Base-by-base conservation (phyloP, 92 coral and sea anemone species). In the Pocillopora grandis region DNA sequence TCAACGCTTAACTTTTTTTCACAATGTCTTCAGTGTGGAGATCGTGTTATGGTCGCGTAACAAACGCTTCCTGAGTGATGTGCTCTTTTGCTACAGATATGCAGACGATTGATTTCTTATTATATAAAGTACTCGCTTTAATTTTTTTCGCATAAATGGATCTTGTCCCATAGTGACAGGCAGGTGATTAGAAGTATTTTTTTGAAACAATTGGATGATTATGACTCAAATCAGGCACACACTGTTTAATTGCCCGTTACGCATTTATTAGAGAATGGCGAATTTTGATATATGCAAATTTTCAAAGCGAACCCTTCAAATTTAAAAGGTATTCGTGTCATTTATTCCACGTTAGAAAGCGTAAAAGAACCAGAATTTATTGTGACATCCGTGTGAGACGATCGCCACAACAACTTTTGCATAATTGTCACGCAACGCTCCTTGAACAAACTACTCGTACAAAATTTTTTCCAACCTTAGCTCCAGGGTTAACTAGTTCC, bases 161-260 rank as follows among this genome's bases (percentile, higher is more conserved):
- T 65, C 33, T 79, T 27, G 59, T 79, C 55, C 14, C 72, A 9
- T 21, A 18, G 49, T 79, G 74, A 79, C 83, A 66, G 83, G 57
- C 83, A 79, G 65, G 75, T 79, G 74, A 66, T 79, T 67, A 66
- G 56, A 27, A 56, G 49, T 12, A 13, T 9, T 15, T 20, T 66
- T 12, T 56, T 16, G 64, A 7, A 67, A 68, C 55, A 19, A 66
- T 67, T 56, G 57, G 15, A 52, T 56, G 36, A 21, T 57, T 66
- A 80, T 67, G 55, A 48, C 31, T 66, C 33, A 55, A 67, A 80
- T 58, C 18, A 80, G 1, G 67, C 76, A 33, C 36, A 21, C 17
- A 66, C 76, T 80, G 81, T 62, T 35, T 23, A 10, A 12, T 48
- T 18, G 10, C 62, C 14, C 20, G 1, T 31, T 42, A 59, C 42